Evolutionary conservation across 2,797 vertebrate species (phyloP).

Genomic region (Tadarida brasiliensis): DNA sequence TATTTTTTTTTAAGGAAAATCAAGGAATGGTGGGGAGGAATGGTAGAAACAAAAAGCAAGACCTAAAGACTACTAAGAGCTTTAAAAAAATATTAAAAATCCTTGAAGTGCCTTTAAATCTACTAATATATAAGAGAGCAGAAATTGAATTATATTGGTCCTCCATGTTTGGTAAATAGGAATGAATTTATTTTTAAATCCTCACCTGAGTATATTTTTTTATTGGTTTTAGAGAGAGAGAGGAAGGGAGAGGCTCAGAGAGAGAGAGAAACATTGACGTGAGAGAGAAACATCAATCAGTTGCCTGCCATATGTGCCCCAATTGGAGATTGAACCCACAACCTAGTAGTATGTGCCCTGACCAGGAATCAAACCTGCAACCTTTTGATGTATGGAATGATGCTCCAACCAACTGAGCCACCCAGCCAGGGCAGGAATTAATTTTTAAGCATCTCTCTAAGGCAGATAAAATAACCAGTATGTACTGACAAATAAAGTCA

Average conservation of each 20-base stretch:
- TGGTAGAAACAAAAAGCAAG: neutral
- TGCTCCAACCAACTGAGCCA: too few relatives aligned
- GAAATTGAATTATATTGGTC: neutral
- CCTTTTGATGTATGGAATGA: too few relatives aligned
- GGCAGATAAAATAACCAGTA: neutral
- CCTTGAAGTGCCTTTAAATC: neutral
- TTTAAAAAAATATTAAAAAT: slow-evolving; percentile 9
- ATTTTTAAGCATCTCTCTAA: neutral
- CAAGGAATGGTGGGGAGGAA: neutral
- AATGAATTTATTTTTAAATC: neutral
- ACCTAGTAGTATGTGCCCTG: too few relatives aligned
- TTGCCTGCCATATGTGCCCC: neutral
- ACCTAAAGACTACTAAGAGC: neutral
- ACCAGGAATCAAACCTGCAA: too few relatives aligned
- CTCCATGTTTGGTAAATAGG: neutral
- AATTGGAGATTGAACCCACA: neutral
- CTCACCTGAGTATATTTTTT: neutral
- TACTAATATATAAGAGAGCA: neutral
- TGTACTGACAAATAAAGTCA: neutral
- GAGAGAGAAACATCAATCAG: neutral
- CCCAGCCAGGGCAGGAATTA: too few relatives aligned
- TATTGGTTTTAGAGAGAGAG: neutral
- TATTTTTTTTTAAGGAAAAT: neutral
- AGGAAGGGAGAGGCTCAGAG: too few relatives aligned
- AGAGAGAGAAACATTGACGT: neutral